Evolutionary conservation across 2,797 vertebrate species (phyloP), one percentile per base, ranked within the genome.

Genomic region (Rhabdomys pumilio): DNA sequence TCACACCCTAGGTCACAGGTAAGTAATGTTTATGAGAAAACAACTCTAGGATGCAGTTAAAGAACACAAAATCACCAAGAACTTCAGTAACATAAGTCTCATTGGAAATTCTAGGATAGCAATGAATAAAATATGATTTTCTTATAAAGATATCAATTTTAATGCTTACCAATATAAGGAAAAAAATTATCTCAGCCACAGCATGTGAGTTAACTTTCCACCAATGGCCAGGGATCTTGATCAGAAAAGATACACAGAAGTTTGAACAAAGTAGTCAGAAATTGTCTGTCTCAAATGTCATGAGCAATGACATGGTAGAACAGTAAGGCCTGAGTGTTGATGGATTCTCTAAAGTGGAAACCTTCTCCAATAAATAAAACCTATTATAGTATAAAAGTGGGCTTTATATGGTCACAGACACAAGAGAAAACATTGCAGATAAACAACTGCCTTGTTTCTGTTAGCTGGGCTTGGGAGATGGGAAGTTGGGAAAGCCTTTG

Each of bases 41-140:
- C 13, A 44, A 17, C 63, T n/a, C 26, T 17, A 90, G 38, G 44
- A 61, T 85, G 22, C 47, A 59, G 9, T 79, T 84, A 69, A 50
- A 50, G 57, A 65, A 76, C 31, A 63, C 24, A 53, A 4, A 80
- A 59, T 76, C 47, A 85, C 59, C 72, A 81, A 77, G 34, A 90
- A 81, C 57, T 92, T 90, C 53, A 76, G n/a, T 69, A 53, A 53
- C 15, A 44, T 7, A 63, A 24, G 14, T 84, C 34, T 75, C n/a
- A 57, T 86, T 34, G 92, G 59, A 94, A 97, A 90, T 77, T 89
- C 31, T 65, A 84, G 84, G 14, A 17, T 26, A 84, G 34, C 69
- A 91, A 65, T 93, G n/a, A 95, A 12, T 47, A 77, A 81, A 89
- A 73, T 77, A 50, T 55, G 50, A 55, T 82, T 94, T 95, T 96